A percentile compares a stretch with the other conserved stretches of the same genome.
phyloP scores from a whole-genome alignment of 2,888 invertebrate genomes.

The Lobophora halterata region DNA sequence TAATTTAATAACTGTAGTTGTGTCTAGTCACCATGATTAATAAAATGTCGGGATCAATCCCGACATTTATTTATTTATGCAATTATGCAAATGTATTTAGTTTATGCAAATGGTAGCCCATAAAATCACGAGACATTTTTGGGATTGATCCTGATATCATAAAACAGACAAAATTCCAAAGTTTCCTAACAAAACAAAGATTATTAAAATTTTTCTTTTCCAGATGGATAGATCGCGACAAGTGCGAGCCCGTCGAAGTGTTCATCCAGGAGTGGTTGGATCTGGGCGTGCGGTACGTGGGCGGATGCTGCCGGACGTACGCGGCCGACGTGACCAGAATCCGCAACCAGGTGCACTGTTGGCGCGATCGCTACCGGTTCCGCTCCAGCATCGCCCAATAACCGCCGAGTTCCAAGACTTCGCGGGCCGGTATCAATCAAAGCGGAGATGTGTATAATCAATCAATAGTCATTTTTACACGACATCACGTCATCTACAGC shows the following conservation, averaged over 20 bases:
- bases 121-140: constrained; percentile 2
- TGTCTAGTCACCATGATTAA: too few relatives aligned
- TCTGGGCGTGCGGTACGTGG: constrained; percentile 90
- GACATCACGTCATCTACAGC: too few relatives aligned
- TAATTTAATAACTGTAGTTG: too few relatives aligned
- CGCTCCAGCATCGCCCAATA: constrained; percentile 45
- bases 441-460: too few relatives aligned
- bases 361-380: constrained; percentile 70
- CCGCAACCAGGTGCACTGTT: constrained; percentile 80
- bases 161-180: not conserved
- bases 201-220: constrained; percentile 29
- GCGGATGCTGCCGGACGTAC: constrained; percentile 95
- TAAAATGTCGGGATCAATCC: too few relatives aligned
- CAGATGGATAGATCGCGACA: constrained; percentile 87
- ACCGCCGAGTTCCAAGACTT: too few relatives aligned
- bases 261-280: constrained; percentile 91
- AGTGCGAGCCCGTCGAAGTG: constrained; percentile 85
- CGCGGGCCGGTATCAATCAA: too few relatives aligned
- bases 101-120: too few relatives aligned
- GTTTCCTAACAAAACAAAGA: not conserved
- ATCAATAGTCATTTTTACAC: too few relatives aligned
- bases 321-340: constrained; percentile 90
- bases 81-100: too few relatives aligned
- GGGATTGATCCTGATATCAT: too few relatives aligned
- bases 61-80: too few relatives aligned